These are phyloP conservation scores for Protobothrops mucrosquamatus DNA, from an alignment of 2,113 vertebrate species.

Conservation along the genomic window DNA sequence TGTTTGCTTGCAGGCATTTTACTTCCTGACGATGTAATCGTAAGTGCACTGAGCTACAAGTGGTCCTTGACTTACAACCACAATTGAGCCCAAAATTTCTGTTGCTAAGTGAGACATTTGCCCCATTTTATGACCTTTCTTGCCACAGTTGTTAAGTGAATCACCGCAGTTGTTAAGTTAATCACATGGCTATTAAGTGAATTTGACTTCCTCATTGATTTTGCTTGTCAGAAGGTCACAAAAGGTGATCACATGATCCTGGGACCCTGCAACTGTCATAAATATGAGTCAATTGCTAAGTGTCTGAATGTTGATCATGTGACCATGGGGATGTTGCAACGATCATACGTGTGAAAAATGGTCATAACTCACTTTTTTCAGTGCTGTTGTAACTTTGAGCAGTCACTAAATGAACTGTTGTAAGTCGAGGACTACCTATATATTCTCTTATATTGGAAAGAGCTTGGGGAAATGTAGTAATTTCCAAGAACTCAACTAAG, in stretches of 20 bases:
- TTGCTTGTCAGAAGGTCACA: neutral
- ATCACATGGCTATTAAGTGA: neutral
- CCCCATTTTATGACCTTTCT: neutral
- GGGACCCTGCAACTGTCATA: neutral
- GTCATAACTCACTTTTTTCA: neutral
- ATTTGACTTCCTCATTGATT: neutral
- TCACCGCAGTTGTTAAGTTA: neutral
- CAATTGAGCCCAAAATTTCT: neutral
- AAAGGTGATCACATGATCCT: neutral
- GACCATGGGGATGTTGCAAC: neutral
- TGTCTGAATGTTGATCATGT: neutral
- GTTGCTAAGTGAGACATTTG: neutral
- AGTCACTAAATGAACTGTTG: neutral
- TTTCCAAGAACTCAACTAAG: neutral
- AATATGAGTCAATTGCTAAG: neutral
- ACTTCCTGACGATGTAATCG: too few relatives aligned
- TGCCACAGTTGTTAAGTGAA: neutral
- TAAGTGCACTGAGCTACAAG: too few relatives aligned
- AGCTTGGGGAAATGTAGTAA: neutral
- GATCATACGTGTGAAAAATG: neutral
- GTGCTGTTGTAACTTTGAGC: neutral
- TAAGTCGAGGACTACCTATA: too few relatives aligned
- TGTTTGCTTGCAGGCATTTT: too few relatives aligned
- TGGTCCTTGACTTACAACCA: too few relatives aligned
- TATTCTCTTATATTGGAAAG: neutral